Conservation (phyloP, 2,888 invertebrate species). For the Caenorhabditis sulstoni region DNA sequence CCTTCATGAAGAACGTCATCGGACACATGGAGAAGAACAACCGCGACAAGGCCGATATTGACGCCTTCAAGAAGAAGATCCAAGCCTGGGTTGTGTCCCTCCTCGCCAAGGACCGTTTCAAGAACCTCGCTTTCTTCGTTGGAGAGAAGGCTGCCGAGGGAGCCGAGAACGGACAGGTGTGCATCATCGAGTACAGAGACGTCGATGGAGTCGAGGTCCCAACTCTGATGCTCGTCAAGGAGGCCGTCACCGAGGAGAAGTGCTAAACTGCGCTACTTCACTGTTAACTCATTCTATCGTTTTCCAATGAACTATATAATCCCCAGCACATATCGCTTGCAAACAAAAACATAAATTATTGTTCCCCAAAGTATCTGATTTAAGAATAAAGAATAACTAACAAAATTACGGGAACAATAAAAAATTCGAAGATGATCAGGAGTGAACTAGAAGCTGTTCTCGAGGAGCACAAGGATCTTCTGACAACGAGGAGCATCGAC, state of each 20-base stretch:
- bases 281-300: constrained; percentile 51
- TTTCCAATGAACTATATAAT: constrained; percentile 61
- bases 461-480: neutral
- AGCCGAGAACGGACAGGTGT: constrained; percentile 84
- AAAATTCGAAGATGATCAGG: constrained; percentile 17
- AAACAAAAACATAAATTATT: constrained; percentile 57
- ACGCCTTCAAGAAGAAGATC: constrained; percentile 79
- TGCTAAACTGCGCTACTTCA: constrained; percentile 61
- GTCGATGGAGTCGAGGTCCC: constrained; percentile 83
- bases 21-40: constrained; percentile 80
- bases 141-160: constrained; percentile 80
- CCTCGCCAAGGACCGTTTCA: constrained; percentile 78
- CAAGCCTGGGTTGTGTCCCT: constrained; percentile 78
- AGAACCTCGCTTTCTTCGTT: constrained; percentile 79
- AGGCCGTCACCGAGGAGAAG: constrained; percentile 95
- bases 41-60: constrained; percentile 78
- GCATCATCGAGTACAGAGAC: constrained; percentile 88
- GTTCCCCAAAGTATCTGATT: constrained; percentile 32
- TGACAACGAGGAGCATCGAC: constrained; percentile 28
- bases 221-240: constrained; percentile 95
- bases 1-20: constrained; percentile 95
- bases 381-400: neutral
- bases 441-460: neutral
- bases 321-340: constrained; percentile 52
- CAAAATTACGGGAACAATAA: neutral